These are phyloP conservation scores for Coenonympha arcania DNA, from an alignment of 2,888 invertebrate species.

Conservation along the genomic window DNA sequence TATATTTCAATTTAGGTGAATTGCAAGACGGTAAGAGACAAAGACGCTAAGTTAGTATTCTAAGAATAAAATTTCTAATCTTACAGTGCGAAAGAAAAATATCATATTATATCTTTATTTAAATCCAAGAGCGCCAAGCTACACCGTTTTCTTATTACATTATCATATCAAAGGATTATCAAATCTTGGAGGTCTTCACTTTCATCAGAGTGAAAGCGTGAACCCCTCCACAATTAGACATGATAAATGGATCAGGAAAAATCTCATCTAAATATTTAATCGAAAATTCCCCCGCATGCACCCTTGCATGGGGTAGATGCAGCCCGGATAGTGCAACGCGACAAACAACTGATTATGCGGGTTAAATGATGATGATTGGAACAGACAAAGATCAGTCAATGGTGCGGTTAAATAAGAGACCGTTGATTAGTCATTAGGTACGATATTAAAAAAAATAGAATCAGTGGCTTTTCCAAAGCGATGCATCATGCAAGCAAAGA, in stretches of 20 bases:
- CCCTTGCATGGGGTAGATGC: constrained; percentile 32
- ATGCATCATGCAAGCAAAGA: too few relatives aligned
- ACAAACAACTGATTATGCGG: constrained; percentile 21
- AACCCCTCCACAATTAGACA: constrained; percentile 66
- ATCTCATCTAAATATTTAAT: constrained; percentile 75
- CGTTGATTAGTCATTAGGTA: too few relatives aligned
- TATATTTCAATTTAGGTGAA: too few relatives aligned
- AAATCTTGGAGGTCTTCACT: constrained; percentile 45
- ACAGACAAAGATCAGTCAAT: constrained; percentile 6
- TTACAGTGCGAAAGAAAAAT: background rate
- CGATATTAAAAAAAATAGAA: too few relatives aligned
- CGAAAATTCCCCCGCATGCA: constrained; percentile 64
- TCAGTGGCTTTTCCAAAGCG: too few relatives aligned
- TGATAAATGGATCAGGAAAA: constrained; percentile 72
- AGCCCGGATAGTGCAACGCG: constrained; percentile 25
- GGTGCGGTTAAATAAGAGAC: constrained; percentile 6
- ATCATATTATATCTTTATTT: constrained; percentile 8
- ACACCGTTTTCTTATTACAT: constrained; percentile 43
- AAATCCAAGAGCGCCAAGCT: constrained; percentile 8
- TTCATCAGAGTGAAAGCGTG: constrained; percentile 50
- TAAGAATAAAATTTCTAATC: background rate
- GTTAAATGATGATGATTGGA: constrained; percentile 25
- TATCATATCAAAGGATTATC: constrained; percentile 67
- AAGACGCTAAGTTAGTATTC: too few relatives aligned
- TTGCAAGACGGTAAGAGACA: too few relatives aligned